Evolutionary conservation across 2,888 invertebrate genomes (phyloP).

Genomic region (Shargacucullia verbasci): DNA sequence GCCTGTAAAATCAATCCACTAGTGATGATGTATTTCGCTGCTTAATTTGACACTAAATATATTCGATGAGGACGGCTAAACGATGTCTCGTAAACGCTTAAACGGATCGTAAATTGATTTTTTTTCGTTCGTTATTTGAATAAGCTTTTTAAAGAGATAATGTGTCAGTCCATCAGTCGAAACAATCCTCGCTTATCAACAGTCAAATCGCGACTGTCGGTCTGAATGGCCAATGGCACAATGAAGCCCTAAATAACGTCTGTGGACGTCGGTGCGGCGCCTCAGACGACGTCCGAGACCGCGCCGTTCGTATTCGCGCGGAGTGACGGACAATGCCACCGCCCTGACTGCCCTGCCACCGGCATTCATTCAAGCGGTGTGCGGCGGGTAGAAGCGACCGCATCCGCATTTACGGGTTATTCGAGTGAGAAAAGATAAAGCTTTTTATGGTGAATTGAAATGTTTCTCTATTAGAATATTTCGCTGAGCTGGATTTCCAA

Average conservation of each 20-base stretch:
- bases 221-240: conserved; percentile 82
- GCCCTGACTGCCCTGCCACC: conserved; percentile 77
- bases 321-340: conserved; percentile 85
- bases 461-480: conserved; percentile 65
- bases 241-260: conserved; percentile 86
- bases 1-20: conserved; percentile 81
- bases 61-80: conserved; percentile 59
- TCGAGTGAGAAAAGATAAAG: conserved; percentile 74
- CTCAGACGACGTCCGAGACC: conserved; percentile 76
- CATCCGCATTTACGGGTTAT: conserved; percentile 76
- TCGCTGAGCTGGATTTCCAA: conserved; percentile 50
- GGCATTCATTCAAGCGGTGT: conserved; percentile 70
- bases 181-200: conserved; percentile 79
- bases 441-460: conserved; percentile 67
- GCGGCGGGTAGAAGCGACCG: conserved; percentile 63
- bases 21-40: conserved; percentile 81
- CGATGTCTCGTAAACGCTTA: conserved; percentile 55
- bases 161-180: conserved; percentile 84
- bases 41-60: conserved; percentile 87
- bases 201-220: conserved; percentile 78
- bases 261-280: conserved; percentile 82
- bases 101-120: conserved; percentile 50
- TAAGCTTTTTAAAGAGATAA: conserved; percentile 67
- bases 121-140: conserved; percentile 53
- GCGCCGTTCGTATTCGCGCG: conserved; percentile 62